Percentiles rank a stretch among this genome's conserved stretches.
These are phyloP conservation scores for Rhingia campestris DNA, from an alignment of 2,888 invertebrate species.

Conservation along the genomic window DNA sequence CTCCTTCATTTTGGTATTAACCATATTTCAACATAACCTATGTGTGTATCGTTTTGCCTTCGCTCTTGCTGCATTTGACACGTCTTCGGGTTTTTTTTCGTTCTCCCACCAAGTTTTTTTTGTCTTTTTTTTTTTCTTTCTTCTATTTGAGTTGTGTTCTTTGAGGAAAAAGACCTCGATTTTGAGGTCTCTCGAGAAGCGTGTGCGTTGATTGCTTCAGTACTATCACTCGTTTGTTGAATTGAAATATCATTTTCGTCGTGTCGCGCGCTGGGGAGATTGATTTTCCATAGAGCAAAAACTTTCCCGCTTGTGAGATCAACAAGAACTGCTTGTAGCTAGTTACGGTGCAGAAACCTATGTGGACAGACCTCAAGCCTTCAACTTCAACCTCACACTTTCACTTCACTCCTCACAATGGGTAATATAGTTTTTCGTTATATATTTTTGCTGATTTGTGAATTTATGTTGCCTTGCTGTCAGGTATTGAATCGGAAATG, in stretches of 20 bases:
- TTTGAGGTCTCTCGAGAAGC: slow-evolving; percentile 6
- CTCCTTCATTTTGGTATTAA: slow-evolving; percentile 51
- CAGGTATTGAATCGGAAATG: not conserved
- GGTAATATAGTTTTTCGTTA: slow-evolving; percentile 40
- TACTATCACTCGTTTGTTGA: slow-evolving; percentile 3
- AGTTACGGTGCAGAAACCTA: slow-evolving; percentile 49
- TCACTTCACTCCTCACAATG: slow-evolving; percentile 43
- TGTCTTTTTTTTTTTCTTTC: slow-evolving; percentile 17
- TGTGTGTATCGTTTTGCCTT: slow-evolving; percentile 44
- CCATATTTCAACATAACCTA: slow-evolving; percentile 71
- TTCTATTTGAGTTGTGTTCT: slow-evolving; percentile 26
- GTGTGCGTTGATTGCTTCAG: slow-evolving; percentile 3
- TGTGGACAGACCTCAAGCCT: slow-evolving; percentile 29
- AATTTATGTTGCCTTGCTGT: not conserved
- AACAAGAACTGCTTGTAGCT: slow-evolving; percentile 60
- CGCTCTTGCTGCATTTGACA: slow-evolving; percentile 65
- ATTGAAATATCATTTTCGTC: slow-evolving; percentile 8
- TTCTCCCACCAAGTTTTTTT: slow-evolving; percentile 34
- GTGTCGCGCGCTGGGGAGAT: slow-evolving; percentile 16
- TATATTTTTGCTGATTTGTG: slow-evolving; percentile 1
- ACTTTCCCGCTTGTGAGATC: slow-evolving; percentile 52
- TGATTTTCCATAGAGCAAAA: slow-evolving; percentile 45
- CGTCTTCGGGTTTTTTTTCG: slow-evolving; percentile 64
- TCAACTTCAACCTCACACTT: slow-evolving; percentile 38
- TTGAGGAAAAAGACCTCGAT: slow-evolving; percentile 2